These are phyloP conservation scores for Tuta absoluta DNA, from an alignment of 2,888 invertebrate genomes.

Conservation along the genomic window DNA sequence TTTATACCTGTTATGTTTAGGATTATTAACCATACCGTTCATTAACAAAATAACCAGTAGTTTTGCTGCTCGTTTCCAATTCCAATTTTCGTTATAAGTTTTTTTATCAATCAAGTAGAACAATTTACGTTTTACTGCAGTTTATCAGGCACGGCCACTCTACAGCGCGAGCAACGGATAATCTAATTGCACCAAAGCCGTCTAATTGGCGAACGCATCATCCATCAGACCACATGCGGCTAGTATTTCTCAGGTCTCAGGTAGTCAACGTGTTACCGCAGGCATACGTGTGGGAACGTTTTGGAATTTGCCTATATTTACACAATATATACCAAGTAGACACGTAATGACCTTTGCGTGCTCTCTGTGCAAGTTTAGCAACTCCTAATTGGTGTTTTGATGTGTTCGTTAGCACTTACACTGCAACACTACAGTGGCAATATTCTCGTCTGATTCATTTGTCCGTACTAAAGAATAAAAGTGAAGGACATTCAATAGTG, in stretches of 20 bases:
- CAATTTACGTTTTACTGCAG: conserved; percentile 28
- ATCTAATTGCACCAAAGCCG: conserved; percentile 53
- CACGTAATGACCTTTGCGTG: conserved; percentile 36
- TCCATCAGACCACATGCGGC: conserved; percentile 49
- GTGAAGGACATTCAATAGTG: no score
- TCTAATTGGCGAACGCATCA: conserved; percentile 52
- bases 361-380: conserved; percentile 27
- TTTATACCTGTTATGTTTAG: no score
- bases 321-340: no score
- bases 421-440: not conserved
- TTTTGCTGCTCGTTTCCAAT: not conserved
- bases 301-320: conserved; percentile 40
- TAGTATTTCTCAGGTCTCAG: conserved; percentile 48
- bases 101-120: not conserved
- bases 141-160: conserved; percentile 28
- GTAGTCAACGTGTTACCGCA: conserved; percentile 37
- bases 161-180: conserved; percentile 43
- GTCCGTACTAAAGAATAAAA: not conserved
- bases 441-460: not conserved
- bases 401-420: conserved; percentile 27
- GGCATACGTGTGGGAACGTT: conserved; percentile 44
- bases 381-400: conserved; percentile 3
- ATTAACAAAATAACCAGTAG: no score
- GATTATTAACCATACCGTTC: no score
- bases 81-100: not conserved